Conservation (phyloP, 2,113 vertebrate genomes). For the Sminthopsis crassicaudata region DNA sequence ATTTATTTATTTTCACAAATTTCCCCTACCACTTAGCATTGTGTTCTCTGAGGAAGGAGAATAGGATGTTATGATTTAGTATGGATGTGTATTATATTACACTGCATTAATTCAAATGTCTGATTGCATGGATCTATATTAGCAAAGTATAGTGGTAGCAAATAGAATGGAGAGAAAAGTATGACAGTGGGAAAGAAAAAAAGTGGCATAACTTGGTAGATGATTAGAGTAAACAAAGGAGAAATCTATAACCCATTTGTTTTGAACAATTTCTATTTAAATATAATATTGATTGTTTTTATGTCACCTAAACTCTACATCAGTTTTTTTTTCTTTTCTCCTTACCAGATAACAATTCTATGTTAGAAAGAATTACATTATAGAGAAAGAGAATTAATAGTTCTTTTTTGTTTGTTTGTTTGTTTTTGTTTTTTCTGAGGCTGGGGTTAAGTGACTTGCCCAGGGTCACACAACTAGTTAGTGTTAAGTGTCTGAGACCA, state of each 20-base stretch:
- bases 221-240: background rate
- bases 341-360: background rate
- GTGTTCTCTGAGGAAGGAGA: background rate
- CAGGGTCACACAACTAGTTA: too few species aligned
- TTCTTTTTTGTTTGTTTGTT: too few species aligned
- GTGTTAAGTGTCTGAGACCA: too few species aligned
- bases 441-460: too few species aligned
- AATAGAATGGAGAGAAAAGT: background rate
- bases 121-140: background rate
- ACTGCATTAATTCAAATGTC: background rate
- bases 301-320: background rate
- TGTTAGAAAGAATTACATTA: background rate
- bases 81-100: background rate
- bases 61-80: background rate
- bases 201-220: background rate
- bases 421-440: too few species aligned
- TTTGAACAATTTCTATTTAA: background rate
- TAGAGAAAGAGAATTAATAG: background rate
- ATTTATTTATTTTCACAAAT: background rate
- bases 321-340: background rate
- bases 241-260: background rate
- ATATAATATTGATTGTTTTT: background rate
- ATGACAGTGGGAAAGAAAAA: background rate
- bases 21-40: background rate
- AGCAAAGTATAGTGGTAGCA: background rate